Conservation (phyloP, 2,888 invertebrate species). For the Philhelius pedissequus region DNA sequence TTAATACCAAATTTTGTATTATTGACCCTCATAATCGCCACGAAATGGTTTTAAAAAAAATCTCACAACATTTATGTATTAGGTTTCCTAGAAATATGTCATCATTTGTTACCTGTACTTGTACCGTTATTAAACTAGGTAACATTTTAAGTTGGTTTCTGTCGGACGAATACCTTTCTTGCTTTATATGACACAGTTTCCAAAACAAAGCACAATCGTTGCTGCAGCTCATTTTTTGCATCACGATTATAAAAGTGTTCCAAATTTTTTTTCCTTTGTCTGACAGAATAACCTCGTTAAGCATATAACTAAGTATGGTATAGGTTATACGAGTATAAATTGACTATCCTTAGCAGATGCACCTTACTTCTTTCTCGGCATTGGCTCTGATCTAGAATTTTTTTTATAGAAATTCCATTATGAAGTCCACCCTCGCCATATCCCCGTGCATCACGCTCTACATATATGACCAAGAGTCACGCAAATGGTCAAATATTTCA, state of each 20-base stretch:
- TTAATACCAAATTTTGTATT: too few species aligned
- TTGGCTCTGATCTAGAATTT: not conserved
- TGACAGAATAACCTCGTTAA: constrained; percentile 11
- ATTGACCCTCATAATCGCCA: too few species aligned
- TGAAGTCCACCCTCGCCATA: constrained; percentile 23
- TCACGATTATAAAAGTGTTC: constrained; percentile 1
- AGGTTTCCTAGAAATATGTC: not conserved
- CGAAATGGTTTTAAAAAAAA: not conserved
- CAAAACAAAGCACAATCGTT: not conserved
- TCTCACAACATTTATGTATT: too few species aligned
- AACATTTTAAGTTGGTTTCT: not conserved
- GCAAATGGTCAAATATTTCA: constrained; percentile 67
- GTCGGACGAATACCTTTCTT: not conserved
- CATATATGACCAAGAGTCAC: constrained; percentile 64
- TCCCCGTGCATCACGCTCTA: constrained; percentile 10
- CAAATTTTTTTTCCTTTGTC: not conserved
- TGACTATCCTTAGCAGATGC: not conserved
- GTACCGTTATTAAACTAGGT: not conserved
- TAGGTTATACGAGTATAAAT: too few species aligned
- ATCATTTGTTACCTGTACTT: not conserved
- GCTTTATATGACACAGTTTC: not conserved
- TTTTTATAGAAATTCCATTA: not conserved
- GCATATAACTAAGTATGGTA: too few species aligned
- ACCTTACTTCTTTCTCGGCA: not conserved
- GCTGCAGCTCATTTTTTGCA: not conserved